Percentiles rank a stretch among this genome's conserved stretches.
Conservation (phyloP, 2,888 invertebrate species). For the Ditylenchus weischeri region DNA sequence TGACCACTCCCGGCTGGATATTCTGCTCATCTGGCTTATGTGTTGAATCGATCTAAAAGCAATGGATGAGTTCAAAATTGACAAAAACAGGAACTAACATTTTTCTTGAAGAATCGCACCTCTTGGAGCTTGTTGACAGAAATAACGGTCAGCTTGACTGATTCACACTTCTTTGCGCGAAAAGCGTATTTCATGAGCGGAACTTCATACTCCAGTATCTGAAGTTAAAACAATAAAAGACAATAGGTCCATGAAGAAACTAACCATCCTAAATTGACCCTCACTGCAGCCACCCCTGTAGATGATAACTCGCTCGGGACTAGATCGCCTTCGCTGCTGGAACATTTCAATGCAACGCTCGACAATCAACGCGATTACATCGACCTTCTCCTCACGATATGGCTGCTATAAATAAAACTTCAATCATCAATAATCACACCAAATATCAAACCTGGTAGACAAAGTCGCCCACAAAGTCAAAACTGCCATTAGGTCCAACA, state of each 20-base stretch:
- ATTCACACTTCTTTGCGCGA: neutral
- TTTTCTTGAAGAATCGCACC: conserved; percentile 31
- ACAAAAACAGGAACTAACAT: conserved; percentile 5
- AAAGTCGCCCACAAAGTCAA: conserved; percentile 41
- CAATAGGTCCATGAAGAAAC: too few relatives aligned
- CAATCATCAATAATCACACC: too few relatives aligned
- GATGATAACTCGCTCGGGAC: conserved; percentile 39
- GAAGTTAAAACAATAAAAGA: neutral
- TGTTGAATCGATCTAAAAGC: conserved; percentile 21
- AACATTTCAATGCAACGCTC: conserved; percentile 29
- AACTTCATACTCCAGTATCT: conserved; percentile 29
- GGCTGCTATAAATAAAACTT: conserved; percentile 32
- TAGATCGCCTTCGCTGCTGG: conserved; percentile 7
- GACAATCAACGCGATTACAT: conserved; percentile 23
- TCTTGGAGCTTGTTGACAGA: conserved; percentile 45
- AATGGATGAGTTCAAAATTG: neutral
- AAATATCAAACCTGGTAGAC: conserved; percentile 26
- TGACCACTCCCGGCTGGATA: conserved; percentile 40
- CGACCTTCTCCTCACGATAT: conserved; percentile 35
- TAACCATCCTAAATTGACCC: conserved; percentile 35
- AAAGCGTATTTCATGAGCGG: conserved; percentile 21
- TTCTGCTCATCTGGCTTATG: conserved; percentile 38
- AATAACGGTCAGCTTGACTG: conserved; percentile 41
- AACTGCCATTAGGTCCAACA: conserved; percentile 9
- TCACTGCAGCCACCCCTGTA: conserved; percentile 45